phyloP scores from a whole-genome alignment of 2,113 vertebrate genomes.

The Axis porcinus region DNA sequence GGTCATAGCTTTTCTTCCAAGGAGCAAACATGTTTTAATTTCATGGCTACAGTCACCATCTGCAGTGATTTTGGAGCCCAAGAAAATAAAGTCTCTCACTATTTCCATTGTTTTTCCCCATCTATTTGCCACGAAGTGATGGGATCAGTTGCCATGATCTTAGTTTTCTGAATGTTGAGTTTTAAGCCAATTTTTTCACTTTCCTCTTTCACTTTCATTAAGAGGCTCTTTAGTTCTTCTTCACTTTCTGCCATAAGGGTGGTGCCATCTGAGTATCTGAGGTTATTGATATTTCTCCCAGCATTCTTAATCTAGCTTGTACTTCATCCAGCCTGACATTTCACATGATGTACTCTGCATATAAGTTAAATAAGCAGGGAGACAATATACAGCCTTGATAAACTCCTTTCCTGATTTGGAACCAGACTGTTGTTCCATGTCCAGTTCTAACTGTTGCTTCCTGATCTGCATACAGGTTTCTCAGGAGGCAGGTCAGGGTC shows the following conservation, averaged over 20 bases:
- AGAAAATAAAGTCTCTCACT: background rate
- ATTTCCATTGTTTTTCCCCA: background rate
- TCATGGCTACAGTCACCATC: background rate
- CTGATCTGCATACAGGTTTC: background rate
- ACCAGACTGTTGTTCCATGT: background rate
- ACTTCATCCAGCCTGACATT: background rate
- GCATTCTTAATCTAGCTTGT: background rate
- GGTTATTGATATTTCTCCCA: background rate
- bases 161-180: background rate
- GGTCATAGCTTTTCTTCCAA: background rate
- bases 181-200: background rate
- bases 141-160: fast-evolving
- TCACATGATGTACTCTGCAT: background rate
- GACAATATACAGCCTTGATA: background rate
- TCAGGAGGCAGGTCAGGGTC: background rate
- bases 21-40: background rate
- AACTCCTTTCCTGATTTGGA: fast-evolving
- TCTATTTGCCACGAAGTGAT: background rate
- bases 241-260: background rate
- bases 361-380: background rate
- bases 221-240: background rate
- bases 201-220: background rate
- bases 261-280: background rate
- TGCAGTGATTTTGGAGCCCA: background rate
- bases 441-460: background rate